Conservation (phyloP, 2,113 vertebrate genomes). For the Xenopus borealis region DNA sequence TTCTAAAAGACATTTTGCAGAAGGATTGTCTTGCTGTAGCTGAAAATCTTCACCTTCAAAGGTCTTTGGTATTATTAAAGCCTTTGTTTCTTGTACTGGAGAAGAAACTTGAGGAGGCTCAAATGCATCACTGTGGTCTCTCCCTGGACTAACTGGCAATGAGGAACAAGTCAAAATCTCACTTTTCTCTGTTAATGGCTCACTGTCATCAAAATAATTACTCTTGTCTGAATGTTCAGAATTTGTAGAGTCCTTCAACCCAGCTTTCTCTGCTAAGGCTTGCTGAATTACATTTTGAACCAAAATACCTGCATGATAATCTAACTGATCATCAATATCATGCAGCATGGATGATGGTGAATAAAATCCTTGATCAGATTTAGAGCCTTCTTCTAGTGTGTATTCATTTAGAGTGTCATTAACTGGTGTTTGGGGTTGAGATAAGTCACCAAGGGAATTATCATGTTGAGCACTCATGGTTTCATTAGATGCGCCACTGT, state of each 20-base stretch:
- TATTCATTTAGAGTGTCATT: slow-evolving; percentile 73
- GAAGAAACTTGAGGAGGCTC: slow-evolving; percentile 75
- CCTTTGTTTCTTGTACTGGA: slow-evolving; percentile 70
- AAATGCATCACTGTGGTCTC: slow-evolving; percentile 55
- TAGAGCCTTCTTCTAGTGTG: slow-evolving; percentile 62
- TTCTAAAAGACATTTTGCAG: slow-evolving; percentile 36
- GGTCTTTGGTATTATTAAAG: slow-evolving; percentile 65
- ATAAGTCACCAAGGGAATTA: slow-evolving; percentile 72
- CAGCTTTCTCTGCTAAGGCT: slow-evolving; percentile 79
- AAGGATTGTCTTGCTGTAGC: slow-evolving; percentile 60
- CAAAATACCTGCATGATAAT: slow-evolving; percentile 85
- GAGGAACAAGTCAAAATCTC: slow-evolving; percentile 34
- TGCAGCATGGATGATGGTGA: slow-evolving; percentile 56
- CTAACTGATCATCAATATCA: slow-evolving; percentile 71
- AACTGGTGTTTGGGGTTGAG: slow-evolving; percentile 78
- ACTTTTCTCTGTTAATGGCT: slow-evolving; percentile 32
- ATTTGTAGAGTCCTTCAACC: slow-evolving; percentile 47
- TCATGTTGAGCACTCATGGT: slow-evolving; percentile 77
- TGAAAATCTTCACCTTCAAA: slow-evolving; percentile 55
- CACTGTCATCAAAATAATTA: slow-evolving; percentile 48
- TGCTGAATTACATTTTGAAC: slow-evolving; percentile 90
- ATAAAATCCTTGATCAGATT: slow-evolving; percentile 67
- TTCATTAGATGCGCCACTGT: slow-evolving; percentile 85
- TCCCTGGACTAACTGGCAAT: slow-evolving; percentile 42
- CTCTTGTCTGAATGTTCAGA: slow-evolving; percentile 40